Evolutionary conservation across 2,888 invertebrate species (phyloP), one percentile per base, ranked within the genome.

Genomic region (Ennomos fuscantarius): DNA sequence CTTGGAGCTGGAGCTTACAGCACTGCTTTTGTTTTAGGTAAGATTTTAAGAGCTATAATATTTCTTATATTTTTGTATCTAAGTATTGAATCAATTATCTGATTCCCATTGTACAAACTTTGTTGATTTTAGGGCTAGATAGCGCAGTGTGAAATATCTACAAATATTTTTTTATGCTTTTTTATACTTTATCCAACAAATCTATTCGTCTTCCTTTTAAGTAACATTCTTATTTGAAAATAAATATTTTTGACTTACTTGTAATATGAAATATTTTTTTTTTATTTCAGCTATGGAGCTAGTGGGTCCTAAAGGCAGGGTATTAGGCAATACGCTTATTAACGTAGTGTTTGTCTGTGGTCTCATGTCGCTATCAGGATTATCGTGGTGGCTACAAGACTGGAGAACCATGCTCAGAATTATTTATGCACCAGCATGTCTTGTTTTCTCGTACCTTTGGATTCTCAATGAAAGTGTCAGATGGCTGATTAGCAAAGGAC

Each of bases 401-500:
- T 97, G 97, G 97, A 93, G 95, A 68, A 82, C 86, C 39, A 84
- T 95, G 9, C 89, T 96, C 31, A 90, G 94, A 62, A 89, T 95
- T 8, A 91, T 96, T 37, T 97, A 96, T 72, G 84, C 93, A 0
- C 97, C 97, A 24, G 94, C 95, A 0, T 78, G 95, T 10, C 78
- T 96, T 0, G 93, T 96, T 15, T 79, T 97, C 36, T 87, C 93
- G 0, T 95, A 96, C 70, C 92, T 95, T 35, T 95, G 95, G 94
- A 78, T 95, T 3, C 79, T 96, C 9, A 95, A 96, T 5, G 96
- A 96, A 82, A 96, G 96, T 43, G 92, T 95, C 3, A 89, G 97
- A 68, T 97, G 97, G 97, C 87, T 97, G 5, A 76, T 96, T 9
- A 95, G 95, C 49, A 95, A 95, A 78, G 94, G 94, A 5, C 91